Evolutionary conservation across 2,888 invertebrate species (phyloP).

Genomic region (Aelia acuminata): DNA sequence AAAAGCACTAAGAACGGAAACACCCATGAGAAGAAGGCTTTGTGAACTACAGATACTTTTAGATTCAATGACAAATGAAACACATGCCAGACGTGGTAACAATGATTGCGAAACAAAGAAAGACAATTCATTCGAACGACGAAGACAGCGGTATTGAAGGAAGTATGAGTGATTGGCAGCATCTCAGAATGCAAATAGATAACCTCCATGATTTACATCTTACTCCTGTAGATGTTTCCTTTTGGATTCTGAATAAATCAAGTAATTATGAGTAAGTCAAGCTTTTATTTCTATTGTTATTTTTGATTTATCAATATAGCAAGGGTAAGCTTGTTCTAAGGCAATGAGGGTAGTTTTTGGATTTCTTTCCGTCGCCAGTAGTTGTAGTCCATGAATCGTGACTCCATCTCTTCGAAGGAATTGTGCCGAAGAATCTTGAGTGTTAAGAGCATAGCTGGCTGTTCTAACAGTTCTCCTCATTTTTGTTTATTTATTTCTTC

Average conservation of each 20-base stretch:
- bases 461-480: no score
- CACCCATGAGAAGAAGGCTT: background rate
- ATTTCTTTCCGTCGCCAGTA: no score
- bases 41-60: background rate
- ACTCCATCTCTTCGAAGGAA: no score
- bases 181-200: constrained; percentile 11
- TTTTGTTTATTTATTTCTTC: no score
- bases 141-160: background rate
- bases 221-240: background rate
- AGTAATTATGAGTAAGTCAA: no score
- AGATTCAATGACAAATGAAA: background rate
- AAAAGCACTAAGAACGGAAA: background rate
- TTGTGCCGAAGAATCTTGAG: no score
- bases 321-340: no score
- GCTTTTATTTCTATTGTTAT: no score
- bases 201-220: background rate
- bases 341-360: no score
- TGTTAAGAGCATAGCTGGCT: no score
- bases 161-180: constrained; percentile 7
- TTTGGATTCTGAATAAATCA: background rate
- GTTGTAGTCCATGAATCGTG: no score
- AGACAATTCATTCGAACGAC: background rate
- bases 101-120: background rate
- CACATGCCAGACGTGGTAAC: background rate
- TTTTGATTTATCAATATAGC: no score